Conservation (phyloP, 2,797 vertebrate genomes). For the Phoxinus dragarum region DNA sequence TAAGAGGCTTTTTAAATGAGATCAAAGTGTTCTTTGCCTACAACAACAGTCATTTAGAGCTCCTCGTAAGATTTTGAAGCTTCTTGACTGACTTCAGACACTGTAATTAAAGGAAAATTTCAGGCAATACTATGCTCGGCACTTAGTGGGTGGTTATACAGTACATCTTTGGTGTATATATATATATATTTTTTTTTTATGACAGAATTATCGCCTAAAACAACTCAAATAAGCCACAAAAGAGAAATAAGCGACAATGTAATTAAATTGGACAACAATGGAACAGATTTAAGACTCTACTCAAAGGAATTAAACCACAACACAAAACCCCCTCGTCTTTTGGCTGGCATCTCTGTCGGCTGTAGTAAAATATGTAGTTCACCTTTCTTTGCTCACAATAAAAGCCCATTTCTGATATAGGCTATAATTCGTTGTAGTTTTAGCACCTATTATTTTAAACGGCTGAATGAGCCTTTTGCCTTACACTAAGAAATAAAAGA, state of each 20-base stretch:
- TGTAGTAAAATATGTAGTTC: not conserved
- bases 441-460: not conserved
- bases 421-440: not conserved
- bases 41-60: conserved; percentile 11
- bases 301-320: not conserved
- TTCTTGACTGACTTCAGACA: conserved; percentile 23
- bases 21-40: not conserved
- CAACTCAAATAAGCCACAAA: not conserved
- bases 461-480: not conserved
- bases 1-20: not conserved
- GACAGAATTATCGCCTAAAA: not conserved
- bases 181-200: too few relatives aligned
- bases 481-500: not conserved
- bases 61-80: not conserved
- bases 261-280: not conserved
- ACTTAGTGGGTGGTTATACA: not conserved
- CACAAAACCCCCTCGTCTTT: not conserved
- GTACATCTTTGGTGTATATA: not conserved
- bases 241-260: not conserved
- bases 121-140: not conserved
- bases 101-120: not conserved
- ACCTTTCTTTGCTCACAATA: conserved; percentile 3
- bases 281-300: not conserved
- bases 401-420: not conserved
- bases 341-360: not conserved